Evolutionary conservation across 2,888 invertebrate species (phyloP).

Genomic region (Machimus rusticus): DNA sequence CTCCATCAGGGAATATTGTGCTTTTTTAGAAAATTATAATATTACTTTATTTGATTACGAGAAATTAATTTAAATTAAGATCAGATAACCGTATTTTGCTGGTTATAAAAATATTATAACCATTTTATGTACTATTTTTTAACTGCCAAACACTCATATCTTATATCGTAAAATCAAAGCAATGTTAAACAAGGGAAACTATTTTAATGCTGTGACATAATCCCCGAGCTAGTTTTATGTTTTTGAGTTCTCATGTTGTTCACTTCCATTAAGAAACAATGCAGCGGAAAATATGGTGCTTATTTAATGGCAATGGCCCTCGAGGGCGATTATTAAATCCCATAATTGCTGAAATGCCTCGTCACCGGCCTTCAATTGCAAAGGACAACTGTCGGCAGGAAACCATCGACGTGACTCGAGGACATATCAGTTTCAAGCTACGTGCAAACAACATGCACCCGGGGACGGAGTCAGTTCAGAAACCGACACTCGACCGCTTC

Average conservation of each 20-base stretch:
- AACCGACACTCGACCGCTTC: slow-evolving; percentile 14
- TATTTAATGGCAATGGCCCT: not conserved
- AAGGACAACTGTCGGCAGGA: slow-evolving; percentile 26
- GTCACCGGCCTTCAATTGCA: not conserved
- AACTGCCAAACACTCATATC: not conserved
- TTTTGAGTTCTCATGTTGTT: not conserved
- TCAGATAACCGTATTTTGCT: too few species aligned
- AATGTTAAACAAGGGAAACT: not conserved
- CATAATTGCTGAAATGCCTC: slow-evolving; percentile 6
- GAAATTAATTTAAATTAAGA: too few species aligned
- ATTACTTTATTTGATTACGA: too few species aligned
- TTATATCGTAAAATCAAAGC: not conserved
- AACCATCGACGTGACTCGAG: slow-evolving; percentile 10
- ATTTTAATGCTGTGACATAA: not conserved
- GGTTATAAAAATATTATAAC: too few species aligned
- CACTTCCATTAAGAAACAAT: not conserved
- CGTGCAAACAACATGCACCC: slow-evolving; percentile 8
- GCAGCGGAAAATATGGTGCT: not conserved
- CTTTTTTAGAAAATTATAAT: too few species aligned
- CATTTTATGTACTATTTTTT: too few species aligned
- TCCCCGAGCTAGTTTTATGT: not conserved
- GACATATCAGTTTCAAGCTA: slow-evolving; percentile 24
- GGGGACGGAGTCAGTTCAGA: slow-evolving; percentile 17
- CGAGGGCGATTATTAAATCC: not conserved
- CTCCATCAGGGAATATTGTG: too few species aligned